These are phyloP conservation scores for Hetaerina titia DNA, from an alignment of 2,888 invertebrate genomes.

Conservation along the genomic window DNA sequence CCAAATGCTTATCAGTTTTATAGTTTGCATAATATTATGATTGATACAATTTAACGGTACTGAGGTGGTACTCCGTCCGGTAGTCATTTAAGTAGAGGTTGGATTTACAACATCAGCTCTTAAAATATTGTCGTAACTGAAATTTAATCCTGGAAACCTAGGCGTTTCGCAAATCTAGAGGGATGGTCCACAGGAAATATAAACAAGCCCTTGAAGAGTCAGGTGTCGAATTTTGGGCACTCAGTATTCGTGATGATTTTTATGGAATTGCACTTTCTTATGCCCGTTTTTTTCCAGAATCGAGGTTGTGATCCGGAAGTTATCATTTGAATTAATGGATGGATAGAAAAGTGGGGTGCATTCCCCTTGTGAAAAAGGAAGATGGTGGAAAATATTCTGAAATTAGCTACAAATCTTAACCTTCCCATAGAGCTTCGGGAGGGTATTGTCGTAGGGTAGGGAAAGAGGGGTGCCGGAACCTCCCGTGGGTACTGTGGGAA, in stretches of 20 bases:
- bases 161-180: no score
- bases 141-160: no score
- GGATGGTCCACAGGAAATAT: neutral
- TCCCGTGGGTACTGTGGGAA: constrained; percentile 33
- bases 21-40: no score
- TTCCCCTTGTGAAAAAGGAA: neutral
- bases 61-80: no score
- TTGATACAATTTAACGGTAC: no score
- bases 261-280: neutral
- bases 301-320: neutral
- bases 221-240: neutral
- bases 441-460: constrained; percentile 10
- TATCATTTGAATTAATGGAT: constrained; percentile 20
- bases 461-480: constrained; percentile 25
- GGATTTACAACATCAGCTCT: no score
- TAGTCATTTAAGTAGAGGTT: no score
- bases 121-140: no score
- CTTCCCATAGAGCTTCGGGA: neutral
- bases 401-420: neutral
- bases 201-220: neutral
- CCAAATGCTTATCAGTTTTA: no score
- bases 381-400: neutral
- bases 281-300: neutral
- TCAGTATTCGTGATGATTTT: neutral
- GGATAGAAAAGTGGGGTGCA: neutral